Percentiles rank a stretch among this genome's conserved stretches.
Evolutionary conservation across 2,113 vertebrate species (phyloP).

Genomic region (Mus pahari): DNA sequence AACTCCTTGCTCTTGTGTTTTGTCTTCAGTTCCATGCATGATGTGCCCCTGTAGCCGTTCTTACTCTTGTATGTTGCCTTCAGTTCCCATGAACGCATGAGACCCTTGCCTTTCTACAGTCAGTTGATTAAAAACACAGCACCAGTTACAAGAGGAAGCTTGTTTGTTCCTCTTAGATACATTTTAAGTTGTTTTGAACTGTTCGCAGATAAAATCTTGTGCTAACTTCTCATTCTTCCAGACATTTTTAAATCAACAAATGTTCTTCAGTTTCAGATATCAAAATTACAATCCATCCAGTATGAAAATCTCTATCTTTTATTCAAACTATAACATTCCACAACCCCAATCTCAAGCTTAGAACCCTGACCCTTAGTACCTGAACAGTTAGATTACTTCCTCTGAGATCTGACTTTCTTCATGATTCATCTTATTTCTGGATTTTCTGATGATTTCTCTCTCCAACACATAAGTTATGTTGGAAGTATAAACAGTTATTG

Average conservation of each 20-base stretch:
- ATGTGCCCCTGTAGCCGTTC: too few relatives aligned
- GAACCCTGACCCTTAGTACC: not conserved
- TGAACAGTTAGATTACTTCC: not conserved
- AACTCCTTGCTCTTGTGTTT: too few relatives aligned
- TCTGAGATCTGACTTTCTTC: not conserved
- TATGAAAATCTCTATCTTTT: not conserved
- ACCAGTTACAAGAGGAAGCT: not conserved
- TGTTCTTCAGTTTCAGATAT: slow-evolving; percentile 41
- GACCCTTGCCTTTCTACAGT: not conserved
- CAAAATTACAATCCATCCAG: not conserved
- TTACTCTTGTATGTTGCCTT: too few relatives aligned
- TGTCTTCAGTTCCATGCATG: not conserved
- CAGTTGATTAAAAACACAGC: not conserved
- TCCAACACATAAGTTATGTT: not conserved
- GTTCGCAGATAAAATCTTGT: not conserved
- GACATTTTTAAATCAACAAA: slow-evolving; percentile 24
- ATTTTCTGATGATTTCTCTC: not conserved
- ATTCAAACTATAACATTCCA: not conserved
- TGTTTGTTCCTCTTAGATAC: not conserved
- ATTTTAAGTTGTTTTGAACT: slow-evolving; percentile 28
- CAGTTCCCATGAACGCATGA: not conserved
- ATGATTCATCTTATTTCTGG: not conserved
- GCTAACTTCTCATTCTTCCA: not conserved
- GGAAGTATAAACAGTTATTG: not conserved
- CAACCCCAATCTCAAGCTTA: not conserved